Percentiles rank a stretch among this genome's conserved stretches.
Evolutionary conservation across 2,797 vertebrate genomes (phyloP).

Genomic region (Selene dorsalis): DNA sequence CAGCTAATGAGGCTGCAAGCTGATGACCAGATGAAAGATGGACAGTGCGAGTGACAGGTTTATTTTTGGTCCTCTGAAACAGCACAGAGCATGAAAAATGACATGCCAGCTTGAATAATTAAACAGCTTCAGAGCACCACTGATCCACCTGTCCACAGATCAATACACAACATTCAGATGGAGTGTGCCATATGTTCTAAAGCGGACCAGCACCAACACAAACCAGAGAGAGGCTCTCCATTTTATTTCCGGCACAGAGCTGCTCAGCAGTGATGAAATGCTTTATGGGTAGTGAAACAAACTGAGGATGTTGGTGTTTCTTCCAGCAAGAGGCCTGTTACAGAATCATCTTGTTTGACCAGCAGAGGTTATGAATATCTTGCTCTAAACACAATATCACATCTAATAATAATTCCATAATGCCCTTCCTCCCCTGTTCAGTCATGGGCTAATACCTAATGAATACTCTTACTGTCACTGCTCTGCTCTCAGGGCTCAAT

Average conservation of each 20-base stretch:
- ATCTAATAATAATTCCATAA: conserved; percentile 58
- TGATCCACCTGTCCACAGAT: conserved; percentile 75
- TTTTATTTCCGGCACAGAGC: conserved; percentile 38
- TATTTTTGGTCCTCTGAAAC: conserved; percentile 69
- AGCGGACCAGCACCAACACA: conserved; percentile 24
- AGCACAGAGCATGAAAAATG: conserved; percentile 67
- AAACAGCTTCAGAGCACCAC: conserved; percentile 64
- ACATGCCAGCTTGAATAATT: conserved; percentile 79
- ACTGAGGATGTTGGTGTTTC: conserved; percentile 10
- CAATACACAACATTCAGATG: conserved; percentile 73
- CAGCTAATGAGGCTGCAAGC: conserved; percentile 70
- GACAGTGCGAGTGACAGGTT: conserved; percentile 67
- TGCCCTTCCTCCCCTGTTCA: conserved; percentile 44
- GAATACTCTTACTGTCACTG: conserved; percentile 59
- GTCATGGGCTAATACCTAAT: conserved; percentile 57
- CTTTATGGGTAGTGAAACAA: conserved; percentile 21
- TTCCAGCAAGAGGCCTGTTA: conserved; percentile 12
- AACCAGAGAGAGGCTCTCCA: conserved; percentile 21
- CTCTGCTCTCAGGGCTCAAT: conserved; percentile 68
- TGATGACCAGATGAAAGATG: conserved; percentile 70
- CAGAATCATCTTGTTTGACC: conserved; percentile 30
- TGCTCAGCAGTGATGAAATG: conserved; percentile 13
- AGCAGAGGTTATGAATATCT: conserved; percentile 38
- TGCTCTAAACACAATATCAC: conserved; percentile 45
- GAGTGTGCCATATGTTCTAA: conserved; percentile 62